Evolutionary conservation across 2,888 invertebrate genomes (phyloP), one percentile per base, ranked within the genome.

Genomic region (Minunthozetes semirufus): DNA sequence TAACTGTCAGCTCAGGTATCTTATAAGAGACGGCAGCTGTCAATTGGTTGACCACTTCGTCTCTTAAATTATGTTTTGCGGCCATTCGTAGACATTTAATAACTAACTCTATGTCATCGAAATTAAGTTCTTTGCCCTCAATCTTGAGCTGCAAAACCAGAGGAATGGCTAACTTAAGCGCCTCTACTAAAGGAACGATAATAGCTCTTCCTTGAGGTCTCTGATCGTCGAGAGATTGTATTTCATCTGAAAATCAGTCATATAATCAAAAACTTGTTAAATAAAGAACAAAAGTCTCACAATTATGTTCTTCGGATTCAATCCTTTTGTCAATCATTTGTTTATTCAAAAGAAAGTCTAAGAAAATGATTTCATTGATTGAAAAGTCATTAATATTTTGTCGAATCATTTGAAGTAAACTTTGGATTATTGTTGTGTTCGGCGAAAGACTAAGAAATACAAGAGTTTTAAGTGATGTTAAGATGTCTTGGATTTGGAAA

Each of bases 121-220:
- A 66, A 33, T 78, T 72, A 27, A 89, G 80, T 81, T 89, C 88
- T 8, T 84, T 78, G 9, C 9, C 72, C 0, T 85, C 84, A 9
- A 89, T 79, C 77, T 88, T 86, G 9, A 87, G 85, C 82, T 89
- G 88, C 80, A 90, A 89, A 0, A 88, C 87, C 38, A 89, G 81
- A 0, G 89, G 89, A 13, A 90, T 79, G 0, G 90, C 89, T 0
- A 88, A 83, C 79, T 84, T 85, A 5, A 90, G 80, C 0, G 89
- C 89, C 48, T 88, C 87, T 0, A 87, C 85, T 29, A 90, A 82
- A 75, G 89, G 87, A 13, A 71, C 22, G n/a, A 48, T 53, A 17
- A 84, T 85, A 1, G 79, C 79, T 56, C 86, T 83, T 33, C 33
- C 5, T 1, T 25, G n/a, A 8, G 1, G 19, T 19, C 19, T 19